Evolutionary conservation across 2,888 invertebrate species (phyloP), one percentile per base, ranked within the genome.

Genomic region (Ophioninae sp.): DNA sequence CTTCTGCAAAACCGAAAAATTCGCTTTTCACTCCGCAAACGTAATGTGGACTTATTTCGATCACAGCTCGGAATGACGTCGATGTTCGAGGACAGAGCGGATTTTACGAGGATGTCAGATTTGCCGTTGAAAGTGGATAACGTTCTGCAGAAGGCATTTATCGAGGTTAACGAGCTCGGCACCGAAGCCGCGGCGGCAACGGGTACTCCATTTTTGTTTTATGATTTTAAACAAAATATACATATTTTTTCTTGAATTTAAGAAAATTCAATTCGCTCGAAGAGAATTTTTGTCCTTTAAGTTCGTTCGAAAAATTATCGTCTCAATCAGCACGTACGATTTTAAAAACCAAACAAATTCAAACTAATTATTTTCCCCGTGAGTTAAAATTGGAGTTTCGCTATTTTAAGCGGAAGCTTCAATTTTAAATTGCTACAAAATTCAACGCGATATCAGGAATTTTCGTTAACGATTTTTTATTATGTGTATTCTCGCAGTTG

Each of bases 111-210:
- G 13, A 93, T 94, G 37, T 88, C 93, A 20, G 87, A 87, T 17
- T 84, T 86, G 7, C 88, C 91, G 20, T 86, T 95, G 8, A 88
- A 90, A 84, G 93, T 95, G 0, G 91, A 92, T 78, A 92, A 93
- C 81, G 92, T 94, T 9, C 87, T 94, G n/a, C 95, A 95, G 88
- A 95, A 94, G 89, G 93, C 94, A 5, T 93, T 93, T 85, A 91
- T 95, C 74, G 93, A 94, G 85, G 94, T 95, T 3, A 93, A 94
- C 84, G 95, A 95, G 90, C 91, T 94, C 87, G 95, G 95, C 23
- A 94, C 94, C 7, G 95, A 94, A 90, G 95, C 95, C 58, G 94
- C 94, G 51, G 94, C 94, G 13, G 94, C 94, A 39, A 94, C 94
- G 85, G 94, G 94, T 94, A 89, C 88, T 86, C 72, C 80, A 83